Conservation (phyloP, 2,113 vertebrate species). For the Cyrtonyx montezumae region DNA sequence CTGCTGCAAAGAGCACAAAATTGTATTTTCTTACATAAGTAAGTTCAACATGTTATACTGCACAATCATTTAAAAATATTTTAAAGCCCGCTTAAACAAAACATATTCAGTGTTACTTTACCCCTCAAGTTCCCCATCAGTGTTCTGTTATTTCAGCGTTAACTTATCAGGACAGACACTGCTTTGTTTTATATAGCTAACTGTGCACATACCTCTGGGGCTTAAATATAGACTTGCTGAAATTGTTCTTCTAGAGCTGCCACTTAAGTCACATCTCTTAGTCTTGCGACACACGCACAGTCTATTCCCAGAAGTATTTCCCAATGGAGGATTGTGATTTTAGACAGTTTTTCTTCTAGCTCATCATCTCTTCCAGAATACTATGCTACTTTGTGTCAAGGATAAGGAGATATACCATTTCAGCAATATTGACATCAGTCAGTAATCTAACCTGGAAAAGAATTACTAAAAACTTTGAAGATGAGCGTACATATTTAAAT, state of each 20-base stretch:
- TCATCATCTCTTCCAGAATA: not conserved
- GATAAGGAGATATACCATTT: not conserved
- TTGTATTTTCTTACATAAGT: not conserved
- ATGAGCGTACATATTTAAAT: not conserved
- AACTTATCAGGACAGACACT: not conserved
- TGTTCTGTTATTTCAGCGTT: not conserved
- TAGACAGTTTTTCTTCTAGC: not conserved
- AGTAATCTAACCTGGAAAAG: slow-evolving; percentile 57
- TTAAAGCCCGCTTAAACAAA: slow-evolving; percentile 6
- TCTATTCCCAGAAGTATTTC: slow-evolving; percentile 66
- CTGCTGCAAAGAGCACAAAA: not conserved
- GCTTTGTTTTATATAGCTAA: not conserved
- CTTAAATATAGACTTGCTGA: not conserved
- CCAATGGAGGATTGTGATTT: slow-evolving; percentile 14
- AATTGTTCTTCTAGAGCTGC: not conserved
- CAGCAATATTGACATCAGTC: too few relatives aligned
- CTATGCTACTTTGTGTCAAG: not conserved
- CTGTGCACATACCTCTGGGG: not conserved
- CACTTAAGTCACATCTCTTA: not conserved
- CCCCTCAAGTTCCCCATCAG: not conserved
- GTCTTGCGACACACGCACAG: not conserved
- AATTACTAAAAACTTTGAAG: not conserved
- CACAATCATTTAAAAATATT: not conserved
- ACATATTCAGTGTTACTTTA: not conserved
- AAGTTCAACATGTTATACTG: not conserved